phyloP scores from a whole-genome alignment of 2,113 vertebrate genomes.

The Otis tarda region DNA sequence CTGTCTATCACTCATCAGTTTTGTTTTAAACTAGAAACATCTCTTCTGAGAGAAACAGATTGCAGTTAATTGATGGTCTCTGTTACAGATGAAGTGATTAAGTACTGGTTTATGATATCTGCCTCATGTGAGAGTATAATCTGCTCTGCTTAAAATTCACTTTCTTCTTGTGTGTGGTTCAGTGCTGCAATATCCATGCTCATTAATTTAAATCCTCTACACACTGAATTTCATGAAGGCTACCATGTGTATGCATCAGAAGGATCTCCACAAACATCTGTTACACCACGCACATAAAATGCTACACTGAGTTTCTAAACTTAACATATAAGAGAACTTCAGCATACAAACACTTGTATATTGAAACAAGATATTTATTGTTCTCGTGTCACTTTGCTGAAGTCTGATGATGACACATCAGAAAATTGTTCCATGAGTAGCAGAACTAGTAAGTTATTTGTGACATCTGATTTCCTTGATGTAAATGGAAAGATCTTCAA shows the following conservation, averaged over 20 bases:
- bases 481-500: neutral
- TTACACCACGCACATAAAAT: neutral
- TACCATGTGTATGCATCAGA: neutral
- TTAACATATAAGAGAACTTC: neutral
- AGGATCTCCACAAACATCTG: neutral
- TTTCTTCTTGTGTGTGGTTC: neutral
- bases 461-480: neutral
- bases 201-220: neutral
- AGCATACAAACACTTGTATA: neutral
- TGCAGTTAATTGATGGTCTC: neutral
- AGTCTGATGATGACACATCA: neutral
- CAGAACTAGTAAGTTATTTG: neutral
- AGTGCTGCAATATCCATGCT: neutral
- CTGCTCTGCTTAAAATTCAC: neutral
- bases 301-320: neutral
- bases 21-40: neutral
- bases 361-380: neutral
- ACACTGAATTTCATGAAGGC: neutral
- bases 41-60: neutral
- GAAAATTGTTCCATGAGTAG: neutral
- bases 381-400: neutral
- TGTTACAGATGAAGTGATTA: neutral
- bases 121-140: neutral
- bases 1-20: neutral
- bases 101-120: neutral